Evolutionary conservation across 1,140 invertebrate species (phyloP).

Genomic region (Lamellibrachia luymesi): DNA sequence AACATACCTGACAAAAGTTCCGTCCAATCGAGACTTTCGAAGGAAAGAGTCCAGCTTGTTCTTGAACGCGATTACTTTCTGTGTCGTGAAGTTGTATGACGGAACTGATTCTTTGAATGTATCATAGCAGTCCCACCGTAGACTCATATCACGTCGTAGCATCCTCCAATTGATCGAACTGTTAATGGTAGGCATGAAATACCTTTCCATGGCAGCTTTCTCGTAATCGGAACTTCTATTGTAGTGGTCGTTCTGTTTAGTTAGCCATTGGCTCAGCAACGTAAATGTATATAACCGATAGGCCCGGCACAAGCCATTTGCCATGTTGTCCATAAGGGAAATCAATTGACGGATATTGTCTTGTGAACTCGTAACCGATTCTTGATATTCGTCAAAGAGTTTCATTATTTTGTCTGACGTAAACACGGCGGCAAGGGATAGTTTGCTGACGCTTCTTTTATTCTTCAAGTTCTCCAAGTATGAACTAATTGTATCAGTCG

Average conservation of each 20-base stretch:
- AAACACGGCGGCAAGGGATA: neutral
- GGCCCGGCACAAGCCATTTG: neutral
- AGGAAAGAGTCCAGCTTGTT: neutral
- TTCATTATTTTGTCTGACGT: neutral
- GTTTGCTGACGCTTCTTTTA: neutral
- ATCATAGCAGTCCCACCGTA: neutral
- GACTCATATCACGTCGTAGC: neutral
- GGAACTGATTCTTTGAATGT: neutral
- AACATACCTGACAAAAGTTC: neutral
- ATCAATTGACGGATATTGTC: neutral
- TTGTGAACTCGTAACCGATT: neutral
- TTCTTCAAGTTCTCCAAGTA: neutral
- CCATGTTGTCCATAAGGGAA: too few relatives aligned
- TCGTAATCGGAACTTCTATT: too few relatives aligned
- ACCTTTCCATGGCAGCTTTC: neutral
- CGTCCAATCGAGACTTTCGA: neutral
- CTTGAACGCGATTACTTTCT: neutral
- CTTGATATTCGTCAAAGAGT: neutral
- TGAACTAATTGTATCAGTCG: neutral
- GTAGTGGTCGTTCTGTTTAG: neutral
- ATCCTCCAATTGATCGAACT: neutral
- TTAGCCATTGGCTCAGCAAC: neutral
- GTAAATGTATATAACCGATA: neutral
- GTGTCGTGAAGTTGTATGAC: neutral
- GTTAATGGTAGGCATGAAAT: neutral